Evolutionary conservation across 2,888 invertebrate species (phyloP).

Genomic region (Spisula solida): DNA sequence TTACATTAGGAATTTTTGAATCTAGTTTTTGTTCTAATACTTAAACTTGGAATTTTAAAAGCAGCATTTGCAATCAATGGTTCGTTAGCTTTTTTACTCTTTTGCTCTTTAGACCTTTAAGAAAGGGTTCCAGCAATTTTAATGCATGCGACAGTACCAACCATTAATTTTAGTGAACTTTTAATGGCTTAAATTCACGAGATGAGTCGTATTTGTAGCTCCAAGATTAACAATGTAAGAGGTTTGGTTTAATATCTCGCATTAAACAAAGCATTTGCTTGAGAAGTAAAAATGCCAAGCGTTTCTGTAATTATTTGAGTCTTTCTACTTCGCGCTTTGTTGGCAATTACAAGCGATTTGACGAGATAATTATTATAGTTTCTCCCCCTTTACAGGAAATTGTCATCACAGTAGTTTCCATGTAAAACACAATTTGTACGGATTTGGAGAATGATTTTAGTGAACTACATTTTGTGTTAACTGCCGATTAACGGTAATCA

Average conservation of each 20-base stretch:
- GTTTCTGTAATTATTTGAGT: not conserved
- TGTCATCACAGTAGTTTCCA: conserved; percentile 7
- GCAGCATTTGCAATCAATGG: too few relatives aligned
- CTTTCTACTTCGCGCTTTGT: not conserved
- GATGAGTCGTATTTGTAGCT: not conserved
- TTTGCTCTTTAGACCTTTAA: too few relatives aligned
- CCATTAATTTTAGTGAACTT: not conserved
- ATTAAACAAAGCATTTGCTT: not conserved
- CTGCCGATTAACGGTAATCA: not conserved
- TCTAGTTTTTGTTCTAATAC: too few relatives aligned
- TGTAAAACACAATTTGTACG: conserved; percentile 12
- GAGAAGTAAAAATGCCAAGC: not conserved
- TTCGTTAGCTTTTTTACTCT: too few relatives aligned
- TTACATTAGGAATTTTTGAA: too few relatives aligned
- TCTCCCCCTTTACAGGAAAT: not conserved
- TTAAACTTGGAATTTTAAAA: too few relatives aligned
- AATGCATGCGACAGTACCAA: too few relatives aligned
- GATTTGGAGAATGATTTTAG: not conserved
- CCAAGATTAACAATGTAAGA: not conserved
- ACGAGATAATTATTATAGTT: conserved; percentile 16
- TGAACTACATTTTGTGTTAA: conserved; percentile 8
- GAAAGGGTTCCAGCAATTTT: too few relatives aligned
- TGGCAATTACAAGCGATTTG: conserved; percentile 9
- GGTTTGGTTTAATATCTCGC: not conserved
- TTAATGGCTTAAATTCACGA: not conserved